These are phyloP conservation scores for Pseudomyrmex cubaensis DNA, from an alignment of 1,140 invertebrate species.

Conservation along the genomic window DNA sequence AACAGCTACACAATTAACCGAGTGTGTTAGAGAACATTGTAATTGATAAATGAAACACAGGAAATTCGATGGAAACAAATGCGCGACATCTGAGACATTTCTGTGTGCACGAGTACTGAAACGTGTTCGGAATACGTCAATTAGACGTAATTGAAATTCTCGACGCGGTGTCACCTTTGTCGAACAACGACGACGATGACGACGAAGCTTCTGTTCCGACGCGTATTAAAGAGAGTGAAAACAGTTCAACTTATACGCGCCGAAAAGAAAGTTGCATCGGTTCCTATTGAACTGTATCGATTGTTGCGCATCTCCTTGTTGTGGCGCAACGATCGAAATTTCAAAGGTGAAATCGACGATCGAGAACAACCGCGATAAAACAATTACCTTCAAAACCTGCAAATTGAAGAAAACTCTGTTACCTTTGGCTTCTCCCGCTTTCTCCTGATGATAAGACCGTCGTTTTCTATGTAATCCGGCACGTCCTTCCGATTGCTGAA, in stretches of 20 bases:
- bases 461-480: slow-evolving; percentile 96
- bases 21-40: background rate
- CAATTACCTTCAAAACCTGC: too few relatives aligned
- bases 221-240: slow-evolving; percentile 69
- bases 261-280: slow-evolving; percentile 62
- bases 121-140: slow-evolving; percentile 71
- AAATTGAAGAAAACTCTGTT: slow-evolving; percentile 65
- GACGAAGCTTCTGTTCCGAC: slow-evolving; percentile 39
- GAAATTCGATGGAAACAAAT: background rate
- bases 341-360: slow-evolving; percentile 3
- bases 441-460: slow-evolving; percentile 90
- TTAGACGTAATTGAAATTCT: slow-evolving; percentile 71
- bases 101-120: background rate
- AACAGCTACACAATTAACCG: background rate
- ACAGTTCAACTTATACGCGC: slow-evolving; percentile 43
- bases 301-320: slow-evolving; percentile 16
- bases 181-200: too few relatives aligned
- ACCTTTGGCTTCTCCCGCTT: slow-evolving; percentile 90
- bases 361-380: background rate
- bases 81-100: background rate
- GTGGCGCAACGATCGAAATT: background rate
- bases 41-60: too few relatives aligned
- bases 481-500: slow-evolving; percentile 93
- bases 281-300: slow-evolving; percentile 55
- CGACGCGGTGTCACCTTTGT: slow-evolving; percentile 2